These are phyloP conservation scores for Sitobion miscanthi DNA, from an alignment of 1,140 invertebrate genomes.

Conservation along the genomic window DNA sequence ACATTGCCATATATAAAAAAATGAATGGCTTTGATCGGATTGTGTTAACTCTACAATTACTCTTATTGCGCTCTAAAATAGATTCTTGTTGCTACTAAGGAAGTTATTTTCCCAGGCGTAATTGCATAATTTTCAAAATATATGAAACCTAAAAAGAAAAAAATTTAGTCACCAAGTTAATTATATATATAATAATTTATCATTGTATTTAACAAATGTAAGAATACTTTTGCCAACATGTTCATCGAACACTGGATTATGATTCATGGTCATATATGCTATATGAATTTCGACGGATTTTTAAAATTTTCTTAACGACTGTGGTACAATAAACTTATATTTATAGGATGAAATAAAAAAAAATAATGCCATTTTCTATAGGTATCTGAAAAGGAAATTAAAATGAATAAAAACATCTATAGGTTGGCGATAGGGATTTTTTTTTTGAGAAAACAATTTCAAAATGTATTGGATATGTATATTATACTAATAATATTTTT, in stretches of 20 bases:
- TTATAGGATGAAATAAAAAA: background rate
- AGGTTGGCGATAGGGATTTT: background rate
- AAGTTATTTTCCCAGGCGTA: background rate
- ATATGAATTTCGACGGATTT: background rate
- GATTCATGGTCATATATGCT: background rate
- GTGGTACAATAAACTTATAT: background rate
- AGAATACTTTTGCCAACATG: too few species aligned
- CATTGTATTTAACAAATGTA: too few species aligned
- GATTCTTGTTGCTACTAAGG: background rate
- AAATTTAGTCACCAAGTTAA: too few species aligned
- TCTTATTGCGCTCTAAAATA: background rate
- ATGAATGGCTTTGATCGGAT: background rate
- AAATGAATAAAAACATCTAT: background rate
- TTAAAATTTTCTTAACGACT: too few species aligned
- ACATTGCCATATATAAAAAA: background rate
- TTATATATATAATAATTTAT: too few species aligned
- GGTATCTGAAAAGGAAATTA: too few species aligned
- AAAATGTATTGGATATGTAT: background rate
- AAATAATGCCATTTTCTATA: too few species aligned
- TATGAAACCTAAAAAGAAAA: too few species aligned
- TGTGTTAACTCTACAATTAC: background rate
- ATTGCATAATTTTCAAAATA: background rate
- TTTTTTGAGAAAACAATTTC: background rate
- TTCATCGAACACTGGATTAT: background rate
- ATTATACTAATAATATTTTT: background rate